A percentile compares a stretch with the other conserved stretches of the same genome.
Conservation (phyloP, 1,140 invertebrate genomes). For the Leptinotarsa lineolata region DNA sequence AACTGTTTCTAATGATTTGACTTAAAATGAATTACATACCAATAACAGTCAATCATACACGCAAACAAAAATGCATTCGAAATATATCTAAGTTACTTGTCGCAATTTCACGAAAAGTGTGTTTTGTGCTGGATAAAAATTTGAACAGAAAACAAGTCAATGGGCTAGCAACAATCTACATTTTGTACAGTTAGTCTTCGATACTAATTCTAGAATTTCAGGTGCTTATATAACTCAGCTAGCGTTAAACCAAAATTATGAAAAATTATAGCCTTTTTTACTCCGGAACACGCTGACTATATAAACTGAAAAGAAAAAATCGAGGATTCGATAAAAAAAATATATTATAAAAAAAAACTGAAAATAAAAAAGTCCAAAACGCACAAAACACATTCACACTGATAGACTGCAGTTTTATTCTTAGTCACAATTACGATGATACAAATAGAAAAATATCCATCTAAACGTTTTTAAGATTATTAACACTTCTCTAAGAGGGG, state of each 20-base stretch:
- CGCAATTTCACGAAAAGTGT: slow-evolving; percentile 19
- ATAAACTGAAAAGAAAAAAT: slow-evolving; percentile 10
- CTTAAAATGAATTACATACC: slow-evolving; percentile 28
- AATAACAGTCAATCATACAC: slow-evolving; percentile 30
- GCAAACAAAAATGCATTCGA: slow-evolving; percentile 24
- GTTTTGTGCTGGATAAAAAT: slow-evolving; percentile 26
- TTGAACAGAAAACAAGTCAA: slow-evolving; percentile 25
- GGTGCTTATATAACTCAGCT: background rate
- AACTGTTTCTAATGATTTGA: slow-evolving; percentile 26
- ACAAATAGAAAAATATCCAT: slow-evolving; percentile 49
- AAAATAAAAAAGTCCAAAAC: slow-evolving; percentile 9
- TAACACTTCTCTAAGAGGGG: slow-evolving; percentile 29
- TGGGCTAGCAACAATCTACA: slow-evolving; percentile 2
- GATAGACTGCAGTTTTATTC: slow-evolving; percentile 31
- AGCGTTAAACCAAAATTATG: background rate
- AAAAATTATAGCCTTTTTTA: background rate
- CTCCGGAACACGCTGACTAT: slow-evolving; percentile 29
- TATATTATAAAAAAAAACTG: slow-evolving; percentile 18
- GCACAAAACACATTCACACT: slow-evolving; percentile 41
- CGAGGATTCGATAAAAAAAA: slow-evolving; percentile 14
- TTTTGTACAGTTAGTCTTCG: slow-evolving; percentile 13
- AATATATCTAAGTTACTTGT: slow-evolving; percentile 7
- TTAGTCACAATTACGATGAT: slow-evolving; percentile 36
- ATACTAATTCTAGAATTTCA: background rate
- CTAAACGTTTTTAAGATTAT: slow-evolving; percentile 36